These are phyloP conservation scores for Eurypyga helias DNA, from an alignment of 2,113 vertebrate species.

Conservation along the genomic window DNA sequence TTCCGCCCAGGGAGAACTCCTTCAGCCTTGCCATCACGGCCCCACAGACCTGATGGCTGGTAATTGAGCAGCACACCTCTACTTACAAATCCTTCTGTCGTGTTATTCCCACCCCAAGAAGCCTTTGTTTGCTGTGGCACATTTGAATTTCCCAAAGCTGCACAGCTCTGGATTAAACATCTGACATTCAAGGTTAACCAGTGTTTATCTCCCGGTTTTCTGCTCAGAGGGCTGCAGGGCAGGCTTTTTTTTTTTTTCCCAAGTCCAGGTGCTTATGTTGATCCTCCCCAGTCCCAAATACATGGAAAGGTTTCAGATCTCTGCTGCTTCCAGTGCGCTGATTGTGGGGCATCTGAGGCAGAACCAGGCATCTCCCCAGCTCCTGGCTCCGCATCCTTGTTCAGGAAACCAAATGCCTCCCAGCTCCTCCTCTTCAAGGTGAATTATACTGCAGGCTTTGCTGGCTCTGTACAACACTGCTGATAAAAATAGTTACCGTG, in stretches of 20 bases:
- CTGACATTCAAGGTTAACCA: background rate
- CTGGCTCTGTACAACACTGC: background rate
- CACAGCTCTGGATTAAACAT: background rate
- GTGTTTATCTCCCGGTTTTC: background rate
- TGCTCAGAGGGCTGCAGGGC: background rate
- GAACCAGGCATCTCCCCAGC: background rate
- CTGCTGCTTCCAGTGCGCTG: background rate
- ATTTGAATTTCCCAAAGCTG: background rate
- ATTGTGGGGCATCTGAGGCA: background rate
- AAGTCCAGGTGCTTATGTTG: fast-evolving
- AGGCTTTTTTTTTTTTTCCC: background rate
- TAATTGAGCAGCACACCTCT: background rate
- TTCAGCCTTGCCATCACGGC: fast-evolving
- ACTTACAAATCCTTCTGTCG: background rate
- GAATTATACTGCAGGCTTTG: background rate
- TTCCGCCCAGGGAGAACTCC: background rate
- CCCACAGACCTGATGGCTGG: background rate
- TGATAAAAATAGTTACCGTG: background rate
- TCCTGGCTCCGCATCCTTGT: background rate
- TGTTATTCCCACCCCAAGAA: background rate
- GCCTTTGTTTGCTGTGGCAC: background rate
- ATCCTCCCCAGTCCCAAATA: background rate
- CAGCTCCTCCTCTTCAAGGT: background rate
- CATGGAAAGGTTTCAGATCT: background rate
- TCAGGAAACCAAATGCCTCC: background rate